Base-by-base conservation (phyloP, 2,113 vertebrate species). In the Polypterus senegalus region DNA sequence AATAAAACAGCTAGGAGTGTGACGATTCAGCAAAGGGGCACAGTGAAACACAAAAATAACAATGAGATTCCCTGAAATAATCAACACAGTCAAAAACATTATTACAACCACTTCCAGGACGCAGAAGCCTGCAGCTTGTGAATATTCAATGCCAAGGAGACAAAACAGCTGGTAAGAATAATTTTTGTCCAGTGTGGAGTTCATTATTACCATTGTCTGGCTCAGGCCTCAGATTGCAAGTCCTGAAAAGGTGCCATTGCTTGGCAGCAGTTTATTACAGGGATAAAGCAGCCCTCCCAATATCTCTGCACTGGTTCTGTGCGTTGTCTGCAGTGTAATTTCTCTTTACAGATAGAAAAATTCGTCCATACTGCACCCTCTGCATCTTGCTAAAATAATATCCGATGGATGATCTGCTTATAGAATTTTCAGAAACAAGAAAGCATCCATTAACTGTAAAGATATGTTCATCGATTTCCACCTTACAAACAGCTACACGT, bases 41-140 rank as follows among this genome's bases (percentile, higher is more conserved):
- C 95, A 99, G 78, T 99, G 95, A 79, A 97, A 98, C 58, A 98
- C 96, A 69, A 94, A 93, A 67, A 99, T 97, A 64, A 98, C 95
- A 58, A 98, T 84, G 59, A 98, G 76, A 77, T 99, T 99, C 11
- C 96, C 96, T 0, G 84, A 91, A 77, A 99, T 92, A 70, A 99
- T 97, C 63, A 99, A 88, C 70, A 91, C 79, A 54, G 92, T 94
- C 57, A 99, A 89, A 66, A 97, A 92, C 43, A 96, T 86, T 63
- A 99, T 91, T 70, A 97, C 73, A 1, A 91, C 77, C 48, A 92
- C 89, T 84, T 99, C 96, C 71, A 97, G 81, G 54, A 97, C 80
- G 81, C 96, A 99, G 76, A 93, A 87, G 74, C 87, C 77, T 72
- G 93, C 81, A 64, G 84, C 78, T 66, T 92, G 85, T 65, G 91